Evolutionary conservation across 2,113 vertebrate species (phyloP), one percentile per base, ranked within the genome.

Genomic region (Speoplatyrhinus poulsoni): DNA sequence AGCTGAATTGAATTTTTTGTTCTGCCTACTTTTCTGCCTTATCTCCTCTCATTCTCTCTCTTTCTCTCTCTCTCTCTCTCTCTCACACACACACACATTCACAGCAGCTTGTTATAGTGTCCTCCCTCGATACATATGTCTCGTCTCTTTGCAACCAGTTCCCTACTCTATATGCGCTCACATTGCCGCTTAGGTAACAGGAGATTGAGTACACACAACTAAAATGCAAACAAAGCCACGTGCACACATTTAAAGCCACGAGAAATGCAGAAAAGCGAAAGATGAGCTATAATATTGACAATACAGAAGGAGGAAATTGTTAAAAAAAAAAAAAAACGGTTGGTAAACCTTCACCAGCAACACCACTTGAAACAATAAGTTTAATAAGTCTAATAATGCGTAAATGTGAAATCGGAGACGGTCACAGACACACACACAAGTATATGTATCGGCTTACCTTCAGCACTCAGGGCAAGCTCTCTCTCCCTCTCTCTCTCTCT

Each of bases 371-470:
- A 41, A 41, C 36, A 41, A 81, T 62, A 84, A 86, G 76, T 85
- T 86, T 3, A 26, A 26, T 26, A 26, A 26, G 72, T 71, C 76
- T 77, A 81, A 75, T 77, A 72, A 74, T 60, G 67, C 60, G 70
- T 71, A 62, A 52, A 67, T 67, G 70, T 59, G 82, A 82, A 85
- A 85, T 77, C n/a, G 64, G 80, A 85, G 70, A 79, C 53, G 63
- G 54, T 50, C 63, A 41, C 58, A 60, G 10, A 36, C 6, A 58
- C 56, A 56, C 32, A 60, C 58, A 36, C 33, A 60, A 73, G 61
- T 71, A 75, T 71, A 77, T 73, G 77, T 78, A 74, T 85, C 17
- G 65, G 55, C 86, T 88, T 87, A 90, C 88, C 88, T 85, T 79
- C 73, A 53, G 52, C 52, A 81, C 66, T 81, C 60, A 66, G 78